Evolutionary conservation across 1,140 invertebrate species (phyloP).

Genomic region (Tachypleus tridentatus): DNA sequence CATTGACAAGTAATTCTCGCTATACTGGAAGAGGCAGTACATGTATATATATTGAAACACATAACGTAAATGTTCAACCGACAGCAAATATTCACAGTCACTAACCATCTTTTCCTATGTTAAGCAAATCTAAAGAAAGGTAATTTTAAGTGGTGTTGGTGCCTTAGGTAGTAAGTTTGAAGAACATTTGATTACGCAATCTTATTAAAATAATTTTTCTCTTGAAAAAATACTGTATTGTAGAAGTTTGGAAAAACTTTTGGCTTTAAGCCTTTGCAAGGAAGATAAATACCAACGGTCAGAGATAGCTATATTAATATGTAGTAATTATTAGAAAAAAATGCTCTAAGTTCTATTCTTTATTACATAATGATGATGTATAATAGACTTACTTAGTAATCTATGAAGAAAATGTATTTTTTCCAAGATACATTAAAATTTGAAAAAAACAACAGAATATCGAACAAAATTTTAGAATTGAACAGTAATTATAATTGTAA

Average conservation of each 20-base stretch:
- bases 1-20: too few species aligned
- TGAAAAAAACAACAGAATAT: constrained; percentile 1
- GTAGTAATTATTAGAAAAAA: neutral
- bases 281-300: neutral
- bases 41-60: too few species aligned
- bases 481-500: constrained; percentile 17
- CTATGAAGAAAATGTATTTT: neutral
- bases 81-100: too few species aligned
- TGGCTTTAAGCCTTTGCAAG: neutral
- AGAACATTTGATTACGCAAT: too few species aligned
- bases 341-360: neutral
- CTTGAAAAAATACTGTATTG: neutral
- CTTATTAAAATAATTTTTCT: too few species aligned
- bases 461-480: neutral
- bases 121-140: too few species aligned
- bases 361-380: neutral
- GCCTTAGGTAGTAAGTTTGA: too few species aligned
- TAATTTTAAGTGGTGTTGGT: too few species aligned
- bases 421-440: neutral
- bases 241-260: neutral
- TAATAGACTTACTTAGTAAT: neutral
- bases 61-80: too few species aligned
- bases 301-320: too few species aligned
- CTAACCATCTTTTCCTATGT: too few species aligned
- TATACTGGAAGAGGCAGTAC: too few species aligned